Evolutionary conservation across 2,888 invertebrate genomes (phyloP), one percentile per base, ranked within the genome.

Genomic region (Melanargia galathea): DNA sequence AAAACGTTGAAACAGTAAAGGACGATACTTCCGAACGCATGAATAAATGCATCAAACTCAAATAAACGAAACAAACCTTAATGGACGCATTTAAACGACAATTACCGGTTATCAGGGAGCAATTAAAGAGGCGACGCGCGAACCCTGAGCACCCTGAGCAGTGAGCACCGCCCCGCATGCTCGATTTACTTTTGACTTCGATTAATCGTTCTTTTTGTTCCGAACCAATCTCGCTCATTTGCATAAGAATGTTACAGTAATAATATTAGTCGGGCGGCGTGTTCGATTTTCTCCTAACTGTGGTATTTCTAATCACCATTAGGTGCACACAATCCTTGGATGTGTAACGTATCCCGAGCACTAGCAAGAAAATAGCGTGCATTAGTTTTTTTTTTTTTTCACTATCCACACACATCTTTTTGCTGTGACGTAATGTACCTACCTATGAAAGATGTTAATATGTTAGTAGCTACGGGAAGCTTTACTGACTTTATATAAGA

Each of bases 161-260:
- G n/a, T n/a, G n/a, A n/a, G n/a, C 82, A 81, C 80, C 77, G 73
- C 77, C 70, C 78, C 74, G 77, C 80, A 79, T 79, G 77, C 78
- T 83, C 82, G 81, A 84, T 84, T 87, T 84, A 82, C 79, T 85
- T 84, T 83, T 83, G 83, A 84, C 81, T 84, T 81, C 82, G 82
- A 86, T 86, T 84, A 85, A 86, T 84, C 78, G 81, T 79, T 77
- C 82, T 71, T 88, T 87, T 86, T 86, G 83, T 85, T 84, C 77
- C 69, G 71, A 75, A 81, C 77, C 83, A 83, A 81, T 84, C 80
- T 81, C 72, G 74, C 73, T 76, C 77, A 87, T 87, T 86, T 86
- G 83, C 86, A 87, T 87, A 86, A 81, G 80, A 86, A 86, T 86
- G 82, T 82, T 67, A 69, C 65, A 65, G 68, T 68, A 67, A 43